These are phyloP conservation scores for Platygyra sinensis DNA, from an alignment of 64 coral and sea anemone genomes.

Conservation along the genomic window DNA sequence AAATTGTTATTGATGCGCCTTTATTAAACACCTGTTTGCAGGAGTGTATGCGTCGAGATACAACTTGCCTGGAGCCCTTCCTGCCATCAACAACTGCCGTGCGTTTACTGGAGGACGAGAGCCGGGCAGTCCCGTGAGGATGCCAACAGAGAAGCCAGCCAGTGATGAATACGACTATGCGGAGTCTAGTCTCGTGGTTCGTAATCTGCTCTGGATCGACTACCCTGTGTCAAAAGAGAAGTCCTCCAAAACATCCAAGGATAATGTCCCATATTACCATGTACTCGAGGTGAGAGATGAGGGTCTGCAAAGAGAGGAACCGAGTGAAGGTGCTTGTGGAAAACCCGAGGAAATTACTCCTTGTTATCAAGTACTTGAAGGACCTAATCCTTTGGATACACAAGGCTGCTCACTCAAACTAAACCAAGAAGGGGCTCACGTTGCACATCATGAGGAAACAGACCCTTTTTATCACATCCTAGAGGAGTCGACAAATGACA, in stretches of 20 bases:
- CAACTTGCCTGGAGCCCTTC: not conserved
- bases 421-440: not conserved
- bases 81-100: not conserved
- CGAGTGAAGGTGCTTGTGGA: not conserved
- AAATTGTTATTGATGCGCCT: no score
- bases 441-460: not conserved
- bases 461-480: not conserved
- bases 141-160: not conserved
- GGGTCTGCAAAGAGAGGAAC: not conserved
- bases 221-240: not conserved
- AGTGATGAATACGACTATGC: conserved; percentile 12
- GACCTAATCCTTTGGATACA: not conserved
- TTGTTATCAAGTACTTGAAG: not conserved
- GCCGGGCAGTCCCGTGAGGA: not conserved
- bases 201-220: not conserved
- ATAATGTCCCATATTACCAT: not conserved
- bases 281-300: not conserved
- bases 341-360: not conserved
- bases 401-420: not conserved
- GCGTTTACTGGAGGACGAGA: not conserved
- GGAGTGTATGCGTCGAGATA: not conserved
- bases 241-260: not conserved
- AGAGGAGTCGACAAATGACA: not conserved
- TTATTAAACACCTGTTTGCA: not conserved
- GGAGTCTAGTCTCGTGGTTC: not conserved